Conservation (phyloP, 2,113 vertebrate species). For the Limnothrissa miodon region DNA sequence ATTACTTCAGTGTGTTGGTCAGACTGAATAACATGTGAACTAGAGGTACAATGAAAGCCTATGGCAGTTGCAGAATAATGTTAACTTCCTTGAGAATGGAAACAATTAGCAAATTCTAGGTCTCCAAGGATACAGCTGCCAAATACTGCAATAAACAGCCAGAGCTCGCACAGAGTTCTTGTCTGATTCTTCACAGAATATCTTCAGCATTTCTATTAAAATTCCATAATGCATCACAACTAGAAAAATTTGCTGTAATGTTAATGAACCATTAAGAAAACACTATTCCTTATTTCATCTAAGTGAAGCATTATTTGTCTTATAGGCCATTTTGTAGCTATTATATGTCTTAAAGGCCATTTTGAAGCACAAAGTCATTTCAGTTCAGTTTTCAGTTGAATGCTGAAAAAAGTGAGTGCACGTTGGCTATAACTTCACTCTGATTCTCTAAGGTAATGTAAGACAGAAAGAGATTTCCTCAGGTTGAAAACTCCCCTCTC, state of each 20-base stretch:
- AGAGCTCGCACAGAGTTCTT: constrained; percentile 48
- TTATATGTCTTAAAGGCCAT: not conserved
- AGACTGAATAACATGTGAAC: not conserved
- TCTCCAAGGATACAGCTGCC: constrained; percentile 60
- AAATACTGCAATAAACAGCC: constrained; percentile 62
- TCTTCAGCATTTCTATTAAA: not conserved
- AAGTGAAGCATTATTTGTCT: not conserved
- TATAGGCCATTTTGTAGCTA: no score
- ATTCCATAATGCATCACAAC: not conserved
- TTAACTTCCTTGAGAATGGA: constrained; percentile 54
- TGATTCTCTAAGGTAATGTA: constrained; percentile 52
- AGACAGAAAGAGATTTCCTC: constrained; percentile 48
- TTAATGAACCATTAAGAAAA: not conserved
- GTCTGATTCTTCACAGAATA: not conserved
- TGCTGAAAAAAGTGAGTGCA: not conserved
- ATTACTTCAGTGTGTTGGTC: constrained; percentile 1
- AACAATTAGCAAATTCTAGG: constrained; percentile 60
- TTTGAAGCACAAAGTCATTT: not conserved
- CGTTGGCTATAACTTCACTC: not conserved
- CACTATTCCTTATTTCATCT: not conserved
- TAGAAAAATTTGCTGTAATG: not conserved
- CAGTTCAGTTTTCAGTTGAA: not conserved
- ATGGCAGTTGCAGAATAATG: constrained; percentile 9
- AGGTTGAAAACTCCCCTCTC: constrained; percentile 46
- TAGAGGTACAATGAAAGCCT: constrained; percentile 2